Conservation (phyloP, 1,140 invertebrate species). For the Sarcophaga peregrina region DNA sequence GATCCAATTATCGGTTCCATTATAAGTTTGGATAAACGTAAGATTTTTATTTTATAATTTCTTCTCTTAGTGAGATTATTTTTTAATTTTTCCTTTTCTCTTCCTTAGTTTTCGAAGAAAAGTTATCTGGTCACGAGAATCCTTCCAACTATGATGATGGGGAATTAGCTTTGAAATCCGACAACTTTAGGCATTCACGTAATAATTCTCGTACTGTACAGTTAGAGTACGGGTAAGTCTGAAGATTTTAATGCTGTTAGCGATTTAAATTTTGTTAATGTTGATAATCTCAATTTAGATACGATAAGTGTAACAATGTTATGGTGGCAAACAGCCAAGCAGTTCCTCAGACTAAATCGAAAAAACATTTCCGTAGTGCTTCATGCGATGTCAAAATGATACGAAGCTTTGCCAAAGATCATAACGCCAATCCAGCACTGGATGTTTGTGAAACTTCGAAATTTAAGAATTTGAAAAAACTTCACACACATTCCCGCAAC, state of each 20-base stretch:
- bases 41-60: slow-evolving; percentile 59
- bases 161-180: slow-evolving; percentile 66
- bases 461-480: slow-evolving; percentile 62
- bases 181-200: slow-evolving; percentile 68
- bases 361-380: slow-evolving; percentile 65
- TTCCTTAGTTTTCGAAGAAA: slow-evolving; percentile 63
- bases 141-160: slow-evolving; percentile 51
- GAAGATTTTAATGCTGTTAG: not conserved
- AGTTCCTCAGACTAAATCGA: slow-evolving; percentile 61
- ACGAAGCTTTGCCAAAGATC: slow-evolving; percentile 62
- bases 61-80: not conserved
- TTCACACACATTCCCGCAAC: slow-evolving; percentile 65
- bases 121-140: slow-evolving; percentile 53
- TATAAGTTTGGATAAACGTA: slow-evolving; percentile 87
- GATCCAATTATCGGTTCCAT: slow-evolving; percentile 85
- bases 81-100: not conserved
- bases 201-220: slow-evolving; percentile 73
- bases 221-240: slow-evolving; percentile 67
- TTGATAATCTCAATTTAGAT: slow-evolving; percentile 48
- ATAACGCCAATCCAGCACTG: slow-evolving; percentile 52
- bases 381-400: slow-evolving; percentile 66
- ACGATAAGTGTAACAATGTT: slow-evolving; percentile 62
- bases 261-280: not conserved
- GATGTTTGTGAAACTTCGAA: slow-evolving; percentile 51
- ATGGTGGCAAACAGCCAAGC: slow-evolving; percentile 46